These are phyloP conservation scores for Rhyacichthys aspro DNA, from an alignment of 2,797 vertebrate species.

Conservation along the genomic window DNA sequence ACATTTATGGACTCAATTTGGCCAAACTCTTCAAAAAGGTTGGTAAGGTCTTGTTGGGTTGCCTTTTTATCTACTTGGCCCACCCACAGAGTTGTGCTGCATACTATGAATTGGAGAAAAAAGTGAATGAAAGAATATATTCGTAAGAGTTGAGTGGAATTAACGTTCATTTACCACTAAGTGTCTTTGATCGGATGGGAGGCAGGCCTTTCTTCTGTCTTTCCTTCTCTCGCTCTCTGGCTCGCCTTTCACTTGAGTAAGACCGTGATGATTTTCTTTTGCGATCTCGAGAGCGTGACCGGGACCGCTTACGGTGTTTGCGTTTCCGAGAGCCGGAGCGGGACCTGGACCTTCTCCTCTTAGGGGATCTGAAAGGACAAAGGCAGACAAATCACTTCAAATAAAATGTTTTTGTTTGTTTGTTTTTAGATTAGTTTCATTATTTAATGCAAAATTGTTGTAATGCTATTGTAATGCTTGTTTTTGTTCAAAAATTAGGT, in stretches of 20 bases:
- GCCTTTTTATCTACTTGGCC: slow-evolving; percentile 99
- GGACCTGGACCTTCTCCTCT: slow-evolving; percentile 93
- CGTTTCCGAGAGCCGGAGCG: slow-evolving; percentile 95
- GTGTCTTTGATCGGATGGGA: slow-evolving; percentile 91
- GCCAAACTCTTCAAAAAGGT: slow-evolving; percentile 98
- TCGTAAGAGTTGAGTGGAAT: background rate
- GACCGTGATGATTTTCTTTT: slow-evolving; percentile 96
- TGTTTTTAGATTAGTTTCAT: too few species aligned
- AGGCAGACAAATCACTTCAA: background rate
- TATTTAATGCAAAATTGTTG: too few species aligned
- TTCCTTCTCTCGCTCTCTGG: slow-evolving; percentile 94
- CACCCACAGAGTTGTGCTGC: slow-evolving; percentile 98
- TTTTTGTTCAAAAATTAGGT: background rate
- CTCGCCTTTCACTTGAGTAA: slow-evolving; percentile 94
- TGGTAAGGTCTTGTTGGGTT: slow-evolving; percentile 97
- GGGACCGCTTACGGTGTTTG: slow-evolving; percentile 94
- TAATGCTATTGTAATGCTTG: too few species aligned
- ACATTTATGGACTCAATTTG: slow-evolving; percentile 99
- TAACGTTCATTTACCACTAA: slow-evolving; percentile 84
- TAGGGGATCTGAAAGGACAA: slow-evolving; percentile 87
- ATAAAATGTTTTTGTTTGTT: background rate
- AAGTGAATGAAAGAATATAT: background rate
- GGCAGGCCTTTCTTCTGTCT: slow-evolving; percentile 96
- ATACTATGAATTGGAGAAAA: slow-evolving; percentile 80
- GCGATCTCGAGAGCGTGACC: slow-evolving; percentile 93